Conservation (phyloP, 2,888 invertebrate genomes). For the Harpagoxenus sublaevis region DNA sequence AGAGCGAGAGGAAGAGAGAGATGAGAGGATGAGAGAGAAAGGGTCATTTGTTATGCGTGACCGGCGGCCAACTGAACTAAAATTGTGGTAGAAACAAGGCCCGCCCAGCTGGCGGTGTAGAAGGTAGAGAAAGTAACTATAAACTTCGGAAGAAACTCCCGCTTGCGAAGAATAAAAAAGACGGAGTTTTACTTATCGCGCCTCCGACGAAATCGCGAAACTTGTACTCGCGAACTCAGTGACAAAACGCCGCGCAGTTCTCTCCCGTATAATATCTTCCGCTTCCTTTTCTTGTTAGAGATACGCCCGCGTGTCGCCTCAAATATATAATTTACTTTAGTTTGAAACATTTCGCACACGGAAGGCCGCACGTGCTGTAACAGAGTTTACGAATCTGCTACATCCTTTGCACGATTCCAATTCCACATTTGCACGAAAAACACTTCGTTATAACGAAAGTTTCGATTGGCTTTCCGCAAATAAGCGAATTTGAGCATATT, state of each 20-base stretch:
- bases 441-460: constrained; percentile 32
- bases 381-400: constrained; percentile 49
- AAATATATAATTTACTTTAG: constrained; percentile 70
- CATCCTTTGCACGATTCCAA: constrained; percentile 11
- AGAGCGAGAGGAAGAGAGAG: constrained; percentile 28
- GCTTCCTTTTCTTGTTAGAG: constrained; percentile 58
- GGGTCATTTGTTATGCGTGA: constrained; percentile 82
- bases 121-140: constrained; percentile 76
- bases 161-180: constrained; percentile 72
- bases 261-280: constrained; percentile 70
- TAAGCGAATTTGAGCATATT: constrained; percentile 1
- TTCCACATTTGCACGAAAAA: constrained; percentile 32
- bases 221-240: constrained; percentile 69
- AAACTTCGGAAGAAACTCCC: constrained; percentile 76
- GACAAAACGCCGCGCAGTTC: constrained; percentile 72
- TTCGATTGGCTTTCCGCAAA: constrained; percentile 24
- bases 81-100: constrained; percentile 78
- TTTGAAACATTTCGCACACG: constrained; percentile 62
- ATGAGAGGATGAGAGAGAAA: constrained; percentile 45
- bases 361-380: constrained; percentile 33
- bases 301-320: constrained; percentile 49
- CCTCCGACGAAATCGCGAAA: constrained; percentile 75
- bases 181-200: constrained; percentile 79
- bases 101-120: constrained; percentile 63
- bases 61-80: constrained; percentile 80